These are phyloP conservation scores for Panthera tigris DNA, from an alignment of 2,113 vertebrate genomes.

Conservation along the genomic window DNA sequence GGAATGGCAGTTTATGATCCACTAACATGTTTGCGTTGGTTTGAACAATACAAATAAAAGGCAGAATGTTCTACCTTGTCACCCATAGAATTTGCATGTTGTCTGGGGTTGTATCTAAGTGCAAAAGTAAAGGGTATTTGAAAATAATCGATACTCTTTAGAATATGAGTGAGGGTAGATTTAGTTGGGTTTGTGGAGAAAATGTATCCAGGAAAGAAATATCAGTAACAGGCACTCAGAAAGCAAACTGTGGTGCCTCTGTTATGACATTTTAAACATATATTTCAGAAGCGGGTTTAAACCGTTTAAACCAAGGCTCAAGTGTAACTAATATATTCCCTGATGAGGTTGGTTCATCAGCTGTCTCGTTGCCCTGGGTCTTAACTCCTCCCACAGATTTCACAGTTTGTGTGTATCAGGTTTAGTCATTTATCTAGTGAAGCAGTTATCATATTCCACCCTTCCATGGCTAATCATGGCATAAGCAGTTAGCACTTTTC, in stretches of 20 bases:
- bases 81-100: slow-evolving; percentile 16
- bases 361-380: background rate
- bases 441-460: slow-evolving; percentile 57
- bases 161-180: background rate
- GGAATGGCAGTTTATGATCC: slow-evolving; percentile 68
- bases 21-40: slow-evolving; percentile 70
- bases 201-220: background rate
- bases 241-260: background rate
- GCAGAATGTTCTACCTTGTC: slow-evolving; percentile 74
- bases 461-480: slow-evolving; percentile 60
- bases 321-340: background rate
- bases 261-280: background rate
- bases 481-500: slow-evolving; percentile 71
- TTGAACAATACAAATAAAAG: slow-evolving; percentile 74
- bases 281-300: slow-evolving; percentile 1
- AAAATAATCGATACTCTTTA: slow-evolving; percentile 37
- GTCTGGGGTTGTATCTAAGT: background rate
- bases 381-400: slow-evolving; percentile 22
- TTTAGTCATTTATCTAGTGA: slow-evolving; percentile 61
- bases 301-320: background rate
- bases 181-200: background rate
- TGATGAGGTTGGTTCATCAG: background rate
- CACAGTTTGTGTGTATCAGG: slow-evolving; percentile 7
- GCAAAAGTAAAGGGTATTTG: background rate
- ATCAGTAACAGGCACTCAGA: background rate